Evolutionary conservation across 53 echinoderm and acorn worm species (phyloP), one percentile per base, ranked within the genome.

Genomic region (Zoroaster sp.): DNA sequence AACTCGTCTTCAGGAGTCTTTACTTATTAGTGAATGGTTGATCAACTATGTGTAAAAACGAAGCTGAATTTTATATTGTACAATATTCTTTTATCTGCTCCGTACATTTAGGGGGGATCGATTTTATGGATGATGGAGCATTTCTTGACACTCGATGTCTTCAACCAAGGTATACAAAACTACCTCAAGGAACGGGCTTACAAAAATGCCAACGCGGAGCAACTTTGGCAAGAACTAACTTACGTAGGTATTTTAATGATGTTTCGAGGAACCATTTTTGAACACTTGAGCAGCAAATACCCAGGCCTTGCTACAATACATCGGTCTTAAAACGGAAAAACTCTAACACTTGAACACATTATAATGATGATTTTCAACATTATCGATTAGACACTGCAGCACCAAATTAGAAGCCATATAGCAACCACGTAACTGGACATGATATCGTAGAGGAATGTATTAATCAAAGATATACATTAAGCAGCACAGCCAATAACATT

Each of bases 151-250:
- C 8, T 78, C 4, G 93, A 95, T 5, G 88, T 89, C 40, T 96
- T 98, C 86, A 85, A 76, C 35, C 80, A 69, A 37, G 98, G 98
- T 3, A 74, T 96, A 8, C 80, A 54, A 14, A 40, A 34, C 36
- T 98, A 95, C 82, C 85, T 98, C 32, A 92, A 95, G 83, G 55
- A 73, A 11, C 89, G 93, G 80, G 73, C 87, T 66, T 98, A 93
- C 72, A 43, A 75, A 5, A 98, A 98, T 87, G 95, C 94, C 2
- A 85, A 87, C 40, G 91, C 91, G 15, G 81, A 80, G 5, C 95
- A 98, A 36, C 91, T 98, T 3, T 98, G 98, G 98, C 38, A 92
- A 11, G 94, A 95, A 37, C 30, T 98, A 3, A 67, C 93, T 28
- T 45, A 91, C 75, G 96, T 96, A 88, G 73, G 88, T 83, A 49